Base-by-base conservation (phyloP, 2,113 vertebrate species). In the Scopus umbretta region DNA sequence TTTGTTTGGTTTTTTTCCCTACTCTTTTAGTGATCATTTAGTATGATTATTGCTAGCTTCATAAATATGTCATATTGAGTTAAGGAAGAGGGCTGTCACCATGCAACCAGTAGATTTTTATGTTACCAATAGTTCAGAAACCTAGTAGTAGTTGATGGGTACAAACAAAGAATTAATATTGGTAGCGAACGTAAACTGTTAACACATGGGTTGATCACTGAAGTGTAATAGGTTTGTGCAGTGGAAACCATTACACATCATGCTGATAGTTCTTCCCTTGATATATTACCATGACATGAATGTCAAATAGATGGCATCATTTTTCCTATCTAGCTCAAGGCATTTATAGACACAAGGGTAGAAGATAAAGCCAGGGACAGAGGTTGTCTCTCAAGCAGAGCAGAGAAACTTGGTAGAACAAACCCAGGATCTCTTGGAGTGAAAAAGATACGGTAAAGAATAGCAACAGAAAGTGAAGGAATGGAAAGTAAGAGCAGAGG, bases 1-100 rank as follows among this genome's bases (percentile, higher is more conserved):
- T 58, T 56, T 29, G 3, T 2, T 0, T 0, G 3, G 2, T 0
- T 0, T 55, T 88, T 52, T 49, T 49, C 22, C 22, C 27, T 11
- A 4, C 15, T 49, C 2, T 49, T 85, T 20, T 19, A 55, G 9
- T 58, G 38, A 32, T 47, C 13, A 6, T 68, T 80, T 74, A 62
- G 65, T 72, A n/a, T 58, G 45, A 56, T 38, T 6, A 22, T 67
- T 66, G 49, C 68, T 82, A 49, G 18, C 23, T 86, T 32, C 53
- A 7, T 74, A 78, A 86, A 23, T 32, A 32, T 1, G 6, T 9
- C 12, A 12, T 38, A 36, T 6, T n/a, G 22, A 62, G 12, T 72
- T 63, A 56, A 55, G 45, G 9, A 79, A 56, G 42, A 58, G 16
- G 30, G 21, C 22, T 53, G 5, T 82, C 47, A 38, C 38, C 23